Evolutionary conservation across 2,888 invertebrate species (phyloP), one percentile per base, ranked within the genome.

Genomic region (Xanthia togata): DNA sequence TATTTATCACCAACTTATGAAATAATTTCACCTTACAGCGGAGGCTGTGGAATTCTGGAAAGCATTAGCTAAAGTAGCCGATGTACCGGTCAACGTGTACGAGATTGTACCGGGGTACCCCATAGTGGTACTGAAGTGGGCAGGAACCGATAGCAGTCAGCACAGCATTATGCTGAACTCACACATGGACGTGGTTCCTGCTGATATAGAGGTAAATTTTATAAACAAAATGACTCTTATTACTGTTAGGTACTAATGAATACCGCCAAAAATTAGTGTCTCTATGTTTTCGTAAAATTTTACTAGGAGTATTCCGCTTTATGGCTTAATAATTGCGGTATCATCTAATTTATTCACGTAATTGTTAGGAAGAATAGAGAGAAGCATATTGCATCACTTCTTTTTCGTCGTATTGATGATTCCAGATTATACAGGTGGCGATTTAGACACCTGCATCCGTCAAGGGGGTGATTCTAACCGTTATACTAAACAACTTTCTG

Each of bases 171-270:
- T 99, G 87, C 97, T 99, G 23, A 99, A 99, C 93, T 98, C 99
- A 8, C 99, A 99, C 92, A 99, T 98, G 97, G 99, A 99, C 94
- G 99, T 99, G 0, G 99, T 99, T 0, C 99, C 99, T 6, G 99
- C 99, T 0, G 98, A 97, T 91, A 97, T 97, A 78, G 97, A 81
- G 68, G 93, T 93, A 87, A 62, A 14, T 76, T 38, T 35, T n/a
- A 2, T 17, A 23, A 44, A 26, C 47, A 26, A 47, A 26, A 14
- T 47, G 2, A 20, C 6, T 35, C 11, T 20, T 20, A 12, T 20
- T 17, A 63, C 44, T 26, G 4, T 64, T 26, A 26, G 57, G 6
- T 31, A 41, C 17, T 63, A 41, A 63, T 62, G 14, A 35, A 35
- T 23, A 38, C 9, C n/a, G 20, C 38, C 17, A 38, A 50, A 31